These are phyloP conservation scores for Cheilosia vulpina DNA, from an alignment of 2,888 invertebrate genomes.

Conservation along the genomic window DNA sequence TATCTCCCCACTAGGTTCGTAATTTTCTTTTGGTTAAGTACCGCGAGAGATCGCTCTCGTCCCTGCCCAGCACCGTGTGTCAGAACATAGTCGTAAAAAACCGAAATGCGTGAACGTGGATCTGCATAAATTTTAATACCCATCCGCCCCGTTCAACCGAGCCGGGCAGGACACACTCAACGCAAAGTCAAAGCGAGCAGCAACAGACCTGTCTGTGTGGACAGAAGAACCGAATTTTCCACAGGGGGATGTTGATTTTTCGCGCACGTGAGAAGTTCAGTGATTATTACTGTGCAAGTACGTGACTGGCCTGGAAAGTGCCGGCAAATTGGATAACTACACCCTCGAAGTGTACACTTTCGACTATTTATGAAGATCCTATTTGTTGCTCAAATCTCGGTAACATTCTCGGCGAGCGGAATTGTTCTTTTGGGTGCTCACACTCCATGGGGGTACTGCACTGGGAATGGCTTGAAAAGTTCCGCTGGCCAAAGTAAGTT, in stretches of 20 bases:
- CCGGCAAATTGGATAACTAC: slow-evolving; percentile 78
- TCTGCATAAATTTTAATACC: slow-evolving; percentile 68
- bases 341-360: slow-evolving; percentile 43
- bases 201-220: slow-evolving; percentile 56
- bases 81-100: slow-evolving; percentile 65
- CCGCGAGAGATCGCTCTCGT: slow-evolving; percentile 48
- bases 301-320: slow-evolving; percentile 83
- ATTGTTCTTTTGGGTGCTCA: slow-evolving; percentile 57
- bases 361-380: slow-evolving; percentile 76
- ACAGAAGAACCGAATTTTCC: slow-evolving; percentile 37
- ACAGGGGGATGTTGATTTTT: slow-evolving; percentile 63
- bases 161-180: slow-evolving; percentile 22
- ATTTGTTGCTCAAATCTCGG: slow-evolving; percentile 76
- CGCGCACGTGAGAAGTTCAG: slow-evolving; percentile 81
- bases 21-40: slow-evolving; percentile 51
- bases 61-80: slow-evolving; percentile 24
- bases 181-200: slow-evolving; percentile 61
- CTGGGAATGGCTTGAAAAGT: slow-evolving; percentile 47
- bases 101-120: slow-evolving; percentile 72
- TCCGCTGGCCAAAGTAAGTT: slow-evolving; percentile 43
- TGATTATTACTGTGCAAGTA: slow-evolving; percentile 83
- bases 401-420: slow-evolving; percentile 48
- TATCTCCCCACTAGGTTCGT: slow-evolving; percentile 59
- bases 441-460: slow-evolving; percentile 36
- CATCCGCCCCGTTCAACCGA: background rate